A percentile compares a stretch with the other conserved stretches of the same genome.
These are phyloP conservation scores for Nansenia antarctica DNA, from an alignment of 2,113 vertebrate genomes.

Conservation along the genomic window DNA sequence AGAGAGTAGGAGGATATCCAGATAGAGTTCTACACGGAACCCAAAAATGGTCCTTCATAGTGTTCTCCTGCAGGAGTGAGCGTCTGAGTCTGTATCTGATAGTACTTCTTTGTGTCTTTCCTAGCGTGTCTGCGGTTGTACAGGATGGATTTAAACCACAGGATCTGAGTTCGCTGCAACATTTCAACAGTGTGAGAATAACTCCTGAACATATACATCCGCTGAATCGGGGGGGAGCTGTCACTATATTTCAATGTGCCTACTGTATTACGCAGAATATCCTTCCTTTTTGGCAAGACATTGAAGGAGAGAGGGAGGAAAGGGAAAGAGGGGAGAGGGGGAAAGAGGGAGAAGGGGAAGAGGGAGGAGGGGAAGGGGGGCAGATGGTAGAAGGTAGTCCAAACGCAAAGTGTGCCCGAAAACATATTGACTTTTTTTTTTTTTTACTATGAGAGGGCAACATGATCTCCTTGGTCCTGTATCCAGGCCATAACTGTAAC, in stretches of 20 bases:
- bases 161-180: conserved; percentile 45
- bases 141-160: conserved; percentile 34
- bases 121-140: conserved; percentile 10
- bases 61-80: not conserved
- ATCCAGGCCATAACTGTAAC: conserved; percentile 11
- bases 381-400: not conserved
- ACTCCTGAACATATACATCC: conserved; percentile 38
- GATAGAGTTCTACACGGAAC: no score
- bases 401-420: conserved; percentile 17
- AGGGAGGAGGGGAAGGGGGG: conserved; percentile 12
- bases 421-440: conserved; percentile 37
- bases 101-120: conserved; percentile 35
- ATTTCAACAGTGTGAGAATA: conserved; percentile 36
- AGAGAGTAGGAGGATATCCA: no score
- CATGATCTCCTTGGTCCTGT: conserved; percentile 34
- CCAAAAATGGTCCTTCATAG: no score
- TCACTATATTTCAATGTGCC: conserved; percentile 49
- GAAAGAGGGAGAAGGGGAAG: conserved; percentile 23
- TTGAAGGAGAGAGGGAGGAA: conserved; percentile 10
- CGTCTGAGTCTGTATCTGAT: conserved; percentile 35
- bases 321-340: conserved; percentile 13
- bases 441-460: conserved; percentile 29
- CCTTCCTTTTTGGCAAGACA: conserved; percentile 33
- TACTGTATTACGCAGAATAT: conserved; percentile 45
- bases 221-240: conserved; percentile 43